A percentile compares a stretch with the other conserved stretches of the same genome.
phyloP scores from a whole-genome alignment of 2,113 vertebrate genomes.

The Nycticebus coucang region DNA sequence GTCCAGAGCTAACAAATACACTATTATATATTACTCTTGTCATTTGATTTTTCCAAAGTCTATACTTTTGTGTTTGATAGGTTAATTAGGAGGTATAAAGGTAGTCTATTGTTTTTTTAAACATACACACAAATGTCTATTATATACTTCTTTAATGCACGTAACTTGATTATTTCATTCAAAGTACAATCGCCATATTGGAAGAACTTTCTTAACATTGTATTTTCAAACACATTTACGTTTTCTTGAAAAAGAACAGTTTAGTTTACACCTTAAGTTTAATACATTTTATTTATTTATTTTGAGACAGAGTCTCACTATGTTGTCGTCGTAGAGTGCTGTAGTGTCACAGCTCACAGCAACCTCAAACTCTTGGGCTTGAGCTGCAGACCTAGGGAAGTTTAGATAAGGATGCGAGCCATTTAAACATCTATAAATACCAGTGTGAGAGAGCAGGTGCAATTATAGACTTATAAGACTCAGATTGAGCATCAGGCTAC shows the following conservation, averaged over 20 bases:
- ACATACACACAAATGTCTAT: background rate
- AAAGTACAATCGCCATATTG: background rate
- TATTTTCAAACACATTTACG: background rate
- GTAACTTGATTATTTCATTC: background rate
- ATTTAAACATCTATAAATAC: background rate
- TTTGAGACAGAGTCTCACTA: too few relatives aligned
- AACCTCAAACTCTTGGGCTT: too few relatives aligned
- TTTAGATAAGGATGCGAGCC: background rate
- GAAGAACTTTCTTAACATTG: background rate
- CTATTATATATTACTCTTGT: background rate
- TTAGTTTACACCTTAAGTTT: constrained; percentile 32
- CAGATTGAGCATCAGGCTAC: background rate
- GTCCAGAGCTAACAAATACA: background rate
- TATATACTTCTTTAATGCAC: background rate
- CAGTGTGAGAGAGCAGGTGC: background rate
- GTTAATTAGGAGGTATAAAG: background rate
- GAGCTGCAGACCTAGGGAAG: background rate
- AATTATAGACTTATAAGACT: background rate
- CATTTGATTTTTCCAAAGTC: background rate
- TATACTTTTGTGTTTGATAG: background rate
- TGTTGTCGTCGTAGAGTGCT: too few relatives aligned
- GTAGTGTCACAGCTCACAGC: too few relatives aligned
- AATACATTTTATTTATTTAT: background rate
- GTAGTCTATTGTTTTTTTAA: background rate
- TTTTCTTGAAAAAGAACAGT: background rate